A percentile compares a stretch with the other conserved stretches of the same genome.
These are phyloP conservation scores for Aleiodes testaceus DNA, from an alignment of 2,888 invertebrate genomes.

Conservation along the genomic window DNA sequence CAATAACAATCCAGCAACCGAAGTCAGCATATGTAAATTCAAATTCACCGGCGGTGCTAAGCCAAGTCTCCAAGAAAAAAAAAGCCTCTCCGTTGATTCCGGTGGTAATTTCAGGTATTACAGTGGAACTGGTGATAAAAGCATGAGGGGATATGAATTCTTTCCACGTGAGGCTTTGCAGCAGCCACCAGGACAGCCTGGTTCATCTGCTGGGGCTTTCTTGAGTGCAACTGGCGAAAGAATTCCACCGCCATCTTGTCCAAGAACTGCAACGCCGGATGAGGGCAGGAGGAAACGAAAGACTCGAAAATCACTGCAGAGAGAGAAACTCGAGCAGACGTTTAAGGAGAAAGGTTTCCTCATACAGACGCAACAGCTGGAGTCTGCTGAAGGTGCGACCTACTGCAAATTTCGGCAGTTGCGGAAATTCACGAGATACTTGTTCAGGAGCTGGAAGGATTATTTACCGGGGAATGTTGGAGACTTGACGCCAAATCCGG, in stretches of 20 bases:
- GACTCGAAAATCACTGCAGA: constrained; percentile 86
- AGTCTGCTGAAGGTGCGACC: constrained; percentile 93
- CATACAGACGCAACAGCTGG: constrained; percentile 93
- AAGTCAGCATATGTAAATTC: constrained; percentile 94
- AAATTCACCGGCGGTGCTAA: constrained; percentile 94
- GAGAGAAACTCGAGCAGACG: constrained; percentile 92
- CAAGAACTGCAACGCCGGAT: constrained; percentile 57
- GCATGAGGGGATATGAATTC: constrained; percentile 84
- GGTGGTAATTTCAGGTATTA: constrained; percentile 92
- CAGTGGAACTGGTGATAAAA: constrained; percentile 88
- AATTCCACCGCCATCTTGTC: constrained; percentile 65
- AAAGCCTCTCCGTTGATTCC: constrained; percentile 91
- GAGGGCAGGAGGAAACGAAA: constrained; percentile 80
- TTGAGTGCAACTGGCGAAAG: constrained; percentile 75
- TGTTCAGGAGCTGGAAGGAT: constrained; percentile 95
- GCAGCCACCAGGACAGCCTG: constrained; percentile 74
- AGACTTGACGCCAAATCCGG: constrained; percentile 59
- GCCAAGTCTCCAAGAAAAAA: constrained; percentile 91
- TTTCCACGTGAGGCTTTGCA: constrained; percentile 82
- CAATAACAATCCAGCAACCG: constrained; percentile 85
- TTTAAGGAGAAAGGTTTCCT: constrained; percentile 94
- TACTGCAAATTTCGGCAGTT: constrained; percentile 94
- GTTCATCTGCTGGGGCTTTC: constrained; percentile 74
- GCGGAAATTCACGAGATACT: constrained; percentile 91
- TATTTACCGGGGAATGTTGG: constrained; percentile 86